Evolutionary conservation across 2,888 invertebrate species (phyloP).

Genomic region (Cerceris rybyensis): DNA sequence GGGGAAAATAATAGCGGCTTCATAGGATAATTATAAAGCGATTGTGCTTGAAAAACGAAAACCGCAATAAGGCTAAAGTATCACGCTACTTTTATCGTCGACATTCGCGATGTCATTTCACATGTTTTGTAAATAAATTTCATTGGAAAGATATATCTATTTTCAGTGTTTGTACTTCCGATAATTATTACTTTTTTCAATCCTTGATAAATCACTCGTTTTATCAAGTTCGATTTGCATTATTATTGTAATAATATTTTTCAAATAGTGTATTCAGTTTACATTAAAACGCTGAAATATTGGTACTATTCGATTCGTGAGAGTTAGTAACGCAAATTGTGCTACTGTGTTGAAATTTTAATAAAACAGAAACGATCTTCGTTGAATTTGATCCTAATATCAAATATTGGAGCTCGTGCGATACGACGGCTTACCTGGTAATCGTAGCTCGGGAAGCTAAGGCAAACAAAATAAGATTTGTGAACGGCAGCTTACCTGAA

Average conservation of each 20-base stretch:
- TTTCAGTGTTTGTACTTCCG: too few species aligned
- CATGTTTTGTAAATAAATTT: too few species aligned
- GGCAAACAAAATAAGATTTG: constrained; percentile 12
- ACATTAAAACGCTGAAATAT: too few species aligned
- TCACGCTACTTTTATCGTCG: not conserved
- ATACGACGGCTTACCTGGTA: constrained; percentile 35
- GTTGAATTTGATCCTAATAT: not conserved
- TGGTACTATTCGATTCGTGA: too few species aligned
- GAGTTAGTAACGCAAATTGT: not conserved
- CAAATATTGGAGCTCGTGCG: constrained; percentile 18
- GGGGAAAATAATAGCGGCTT: constrained; percentile 22
- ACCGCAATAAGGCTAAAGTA: not conserved
- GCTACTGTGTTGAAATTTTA: not conserved
- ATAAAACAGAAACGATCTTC: not conserved
- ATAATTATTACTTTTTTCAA: too few species aligned
- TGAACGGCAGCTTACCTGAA: constrained; percentile 67
- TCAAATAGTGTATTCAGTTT: too few species aligned
- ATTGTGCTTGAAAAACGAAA: not conserved
- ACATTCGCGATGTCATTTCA: not conserved
- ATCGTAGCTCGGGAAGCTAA: constrained; percentile 13
- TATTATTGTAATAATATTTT: too few species aligned
- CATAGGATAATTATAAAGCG: constrained; percentile 30
- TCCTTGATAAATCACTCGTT: too few species aligned
- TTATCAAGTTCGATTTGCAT: too few species aligned
- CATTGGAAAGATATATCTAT: too few species aligned